Conservation (phyloP, 1,140 invertebrate genomes). For the Liolophura sinensis region DNA sequence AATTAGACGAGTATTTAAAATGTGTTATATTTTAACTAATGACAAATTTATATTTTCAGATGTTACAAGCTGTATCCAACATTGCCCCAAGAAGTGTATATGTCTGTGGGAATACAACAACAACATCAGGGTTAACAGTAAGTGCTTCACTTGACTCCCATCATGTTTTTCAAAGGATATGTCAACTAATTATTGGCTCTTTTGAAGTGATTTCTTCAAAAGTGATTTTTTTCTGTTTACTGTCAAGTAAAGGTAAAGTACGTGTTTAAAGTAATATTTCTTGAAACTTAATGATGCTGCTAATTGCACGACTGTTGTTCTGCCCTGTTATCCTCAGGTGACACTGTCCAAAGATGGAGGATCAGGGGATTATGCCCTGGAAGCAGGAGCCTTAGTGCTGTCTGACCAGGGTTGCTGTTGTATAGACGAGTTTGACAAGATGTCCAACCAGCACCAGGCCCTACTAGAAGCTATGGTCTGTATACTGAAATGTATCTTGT, state of each 20-base stretch:
- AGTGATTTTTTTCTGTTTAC: too few relatives aligned
- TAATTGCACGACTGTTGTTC: constrained; percentile 9
- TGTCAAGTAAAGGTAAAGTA: too few relatives aligned
- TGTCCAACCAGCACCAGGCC: constrained; percentile 80
- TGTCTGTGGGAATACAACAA: constrained; percentile 87
- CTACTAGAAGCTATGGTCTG: constrained; percentile 85
- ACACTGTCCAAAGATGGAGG: constrained; percentile 76
- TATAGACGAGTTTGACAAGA: constrained; percentile 96
- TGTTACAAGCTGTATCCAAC: constrained; percentile 73
- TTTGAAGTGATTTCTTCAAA: too few relatives aligned
- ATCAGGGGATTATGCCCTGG: constrained; percentile 77
- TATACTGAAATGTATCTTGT: not conserved
- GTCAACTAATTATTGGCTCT: not conserved
- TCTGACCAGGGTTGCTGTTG: constrained; percentile 85
- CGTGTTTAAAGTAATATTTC: too few relatives aligned
- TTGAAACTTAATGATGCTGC: too few relatives aligned
- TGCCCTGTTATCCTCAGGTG: constrained; percentile 36
- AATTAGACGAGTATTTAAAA: not conserved
- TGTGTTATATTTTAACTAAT: not conserved
- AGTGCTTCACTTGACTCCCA: constrained; percentile 15
- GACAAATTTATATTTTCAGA: constrained; percentile 57
- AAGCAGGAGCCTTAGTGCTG: constrained; percentile 75
- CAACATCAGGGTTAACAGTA: constrained; percentile 84
- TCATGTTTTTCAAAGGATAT: not conserved
- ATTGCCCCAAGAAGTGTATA: constrained; percentile 86